Evolutionary conservation across 2,797 vertebrate species (phyloP), one percentile per base, ranked within the genome.

Genomic region (Cottoperca gobio): DNA sequence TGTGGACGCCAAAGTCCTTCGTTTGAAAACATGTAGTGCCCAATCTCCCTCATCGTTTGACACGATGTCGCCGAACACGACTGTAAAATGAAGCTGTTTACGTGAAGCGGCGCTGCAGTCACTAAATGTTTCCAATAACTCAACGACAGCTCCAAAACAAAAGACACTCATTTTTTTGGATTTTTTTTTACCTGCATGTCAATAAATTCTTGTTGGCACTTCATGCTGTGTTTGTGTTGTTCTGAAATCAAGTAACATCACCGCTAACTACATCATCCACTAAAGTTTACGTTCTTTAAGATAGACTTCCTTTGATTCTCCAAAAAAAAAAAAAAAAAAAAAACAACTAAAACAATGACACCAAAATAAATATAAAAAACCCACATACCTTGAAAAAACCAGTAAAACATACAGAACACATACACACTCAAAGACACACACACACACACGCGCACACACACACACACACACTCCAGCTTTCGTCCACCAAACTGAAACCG

Each of bases 161-260:
- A 93, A 94, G 90, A 64, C 62, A 60, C 66, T 31, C 61, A 55
- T 64, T 63, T 50, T 11, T 33, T 33, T 33, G n/a, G n/a, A 6
- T 8, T 7, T 31, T 0, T 31, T 31, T 31, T 40, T 21, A 26
- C 39, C 57, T 60, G 58, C 63, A 64, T 74, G 58, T 84, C 64
- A 50, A n/a, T 91, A 94, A 93, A 91, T 93, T 95, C 92, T 93
- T 90, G 95, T 97, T 97, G 96, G 96, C 96, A 97, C 96, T 95
- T 96, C 94, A 94, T 95, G 96, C 94, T 94, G 94, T 82, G 91
- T 95, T 93, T 70, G 54, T 94, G 90, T 94, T 93, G 83, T 81
- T 93, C 92, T 95, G 91, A 95, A 87, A 95, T 96, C 95, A 96
- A 96, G 94, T 95, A 95, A 95, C 57, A 94, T 92, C 94, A 93